These are phyloP conservation scores for Hemibagrus guttatus DNA, from an alignment of 2,797 vertebrate species.

Conservation along the genomic window DNA sequence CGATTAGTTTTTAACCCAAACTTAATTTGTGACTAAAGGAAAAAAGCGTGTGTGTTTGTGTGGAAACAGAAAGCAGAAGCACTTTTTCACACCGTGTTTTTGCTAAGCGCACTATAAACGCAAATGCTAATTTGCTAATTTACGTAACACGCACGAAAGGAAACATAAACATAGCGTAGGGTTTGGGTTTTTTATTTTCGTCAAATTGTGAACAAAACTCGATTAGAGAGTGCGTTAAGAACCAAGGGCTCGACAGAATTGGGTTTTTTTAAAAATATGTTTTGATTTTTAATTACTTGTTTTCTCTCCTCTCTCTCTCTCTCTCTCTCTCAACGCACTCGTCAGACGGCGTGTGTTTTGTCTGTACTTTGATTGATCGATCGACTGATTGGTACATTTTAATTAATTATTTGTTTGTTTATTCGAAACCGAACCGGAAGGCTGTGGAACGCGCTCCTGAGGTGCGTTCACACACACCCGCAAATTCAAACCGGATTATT, in stretches of 20 bases:
- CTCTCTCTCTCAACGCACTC: background rate
- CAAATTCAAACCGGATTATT: background rate
- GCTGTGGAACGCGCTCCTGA: no score
- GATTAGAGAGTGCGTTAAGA: background rate
- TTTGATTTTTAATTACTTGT: background rate
- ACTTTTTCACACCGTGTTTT: background rate
- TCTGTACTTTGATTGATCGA: background rate
- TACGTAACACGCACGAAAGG: background rate
- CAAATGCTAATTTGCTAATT: background rate
- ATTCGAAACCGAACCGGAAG: background rate
- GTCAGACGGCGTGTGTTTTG: background rate
- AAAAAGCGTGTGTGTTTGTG: background rate
- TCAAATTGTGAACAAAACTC: background rate
- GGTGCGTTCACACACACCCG: background rate
- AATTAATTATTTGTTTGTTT: background rate
- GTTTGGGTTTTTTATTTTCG: background rate
- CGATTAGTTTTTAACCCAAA: background rate
- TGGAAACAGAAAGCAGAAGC: background rate
- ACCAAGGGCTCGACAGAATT: background rate
- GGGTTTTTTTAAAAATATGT: background rate
- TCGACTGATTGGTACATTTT: no score
- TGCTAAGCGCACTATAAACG: background rate
- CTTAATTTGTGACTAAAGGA: background rate
- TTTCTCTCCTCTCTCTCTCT: no score
- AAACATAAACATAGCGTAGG: background rate